Base-by-base conservation (phyloP, 1,140 invertebrate species). In the Metaphire vulgaris region DNA sequence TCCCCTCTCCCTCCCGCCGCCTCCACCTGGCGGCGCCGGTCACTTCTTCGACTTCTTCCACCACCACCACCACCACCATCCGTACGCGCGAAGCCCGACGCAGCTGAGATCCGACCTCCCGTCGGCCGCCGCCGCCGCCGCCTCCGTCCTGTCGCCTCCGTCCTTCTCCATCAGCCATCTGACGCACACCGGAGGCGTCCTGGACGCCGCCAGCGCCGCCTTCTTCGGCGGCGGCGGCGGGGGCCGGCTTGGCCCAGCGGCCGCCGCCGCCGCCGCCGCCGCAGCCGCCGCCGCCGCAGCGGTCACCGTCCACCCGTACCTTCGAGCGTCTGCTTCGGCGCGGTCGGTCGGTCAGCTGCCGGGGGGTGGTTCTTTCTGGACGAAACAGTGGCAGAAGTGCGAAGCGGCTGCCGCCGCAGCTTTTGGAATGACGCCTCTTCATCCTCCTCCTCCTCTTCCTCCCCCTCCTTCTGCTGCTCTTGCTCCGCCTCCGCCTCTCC, bases 81-180 rank as follows among this genome's bases (percentile, higher is more conserved):
- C 41, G 6, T 56, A 56, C 41, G 41, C 41, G 21, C 6, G 41
- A 56, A 56, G 41, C 21, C 41, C 41, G 41, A 12, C 41, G 6
- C 41, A 56, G 6, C 6, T 56, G 41, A 21, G 41, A 12, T 21
- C 41, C 41, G 41, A 56, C 6, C 6, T 21, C 6, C 41, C 41
- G 21, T 21, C 41, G 41, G 6, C 41, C 6, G 6, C 41, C 6
- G 6, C 41, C 21, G 41, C 41, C 41, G 6, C 41, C 21, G 6
- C 41, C 6, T n/a, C n/a, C n/a, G n/a, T n/a, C n/a, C n/a, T n/a
- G n/a, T 21, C 6, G 41, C 41, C 41, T 56, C 41, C 41, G 6
- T 56, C 41, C 41, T 56, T 56, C 41, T 56, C 41, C 41, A 56
- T 56, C 41, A 56, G 41, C 41, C 41, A 56, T 56, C 41, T 56